Percentiles rank a stretch among this genome's conserved stretches.
These are phyloP conservation scores for Lypha dubia DNA, from an alignment of 2,888 invertebrate species.

Conservation along the genomic window DNA sequence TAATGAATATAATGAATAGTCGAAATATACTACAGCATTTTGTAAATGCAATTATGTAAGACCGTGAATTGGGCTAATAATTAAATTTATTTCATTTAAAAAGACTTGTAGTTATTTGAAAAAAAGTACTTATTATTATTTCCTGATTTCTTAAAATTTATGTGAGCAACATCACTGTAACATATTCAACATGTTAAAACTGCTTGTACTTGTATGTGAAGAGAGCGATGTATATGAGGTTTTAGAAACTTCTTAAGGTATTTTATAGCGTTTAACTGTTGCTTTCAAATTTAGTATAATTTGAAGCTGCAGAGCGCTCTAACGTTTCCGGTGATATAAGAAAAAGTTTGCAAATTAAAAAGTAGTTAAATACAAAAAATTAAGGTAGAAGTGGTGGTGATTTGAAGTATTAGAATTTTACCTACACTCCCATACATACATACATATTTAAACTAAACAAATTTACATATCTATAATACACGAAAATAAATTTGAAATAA, in stretches of 20 bases:
- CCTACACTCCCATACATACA: not conserved
- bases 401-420: constrained; percentile 7
- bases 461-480: not conserved
- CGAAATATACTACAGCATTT: too few relatives aligned
- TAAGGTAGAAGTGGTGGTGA: constrained; percentile 43
- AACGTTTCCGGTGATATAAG: constrained; percentile 64
- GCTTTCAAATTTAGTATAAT: constrained; percentile 65
- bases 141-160: not conserved
- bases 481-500: not conserved
- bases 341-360: not conserved
- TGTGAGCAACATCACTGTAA: constrained; percentile 10
- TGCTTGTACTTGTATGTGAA: not conserved
- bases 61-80: too few relatives aligned
- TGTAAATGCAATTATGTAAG: too few relatives aligned
- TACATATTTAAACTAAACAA: not conserved
- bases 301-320: constrained; percentile 63
- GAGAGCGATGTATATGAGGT: constrained; percentile 5
- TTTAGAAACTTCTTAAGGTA: constrained; percentile 27
- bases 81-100: too few relatives aligned
- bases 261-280: constrained; percentile 64
- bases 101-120: too few relatives aligned
- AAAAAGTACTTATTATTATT: not conserved
- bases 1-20: too few relatives aligned
- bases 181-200: constrained; percentile 33
- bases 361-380: constrained; percentile 19